phyloP scores from a whole-genome alignment of 2,888 invertebrate genomes.

The Caenorhabditis wallacei region DNA sequence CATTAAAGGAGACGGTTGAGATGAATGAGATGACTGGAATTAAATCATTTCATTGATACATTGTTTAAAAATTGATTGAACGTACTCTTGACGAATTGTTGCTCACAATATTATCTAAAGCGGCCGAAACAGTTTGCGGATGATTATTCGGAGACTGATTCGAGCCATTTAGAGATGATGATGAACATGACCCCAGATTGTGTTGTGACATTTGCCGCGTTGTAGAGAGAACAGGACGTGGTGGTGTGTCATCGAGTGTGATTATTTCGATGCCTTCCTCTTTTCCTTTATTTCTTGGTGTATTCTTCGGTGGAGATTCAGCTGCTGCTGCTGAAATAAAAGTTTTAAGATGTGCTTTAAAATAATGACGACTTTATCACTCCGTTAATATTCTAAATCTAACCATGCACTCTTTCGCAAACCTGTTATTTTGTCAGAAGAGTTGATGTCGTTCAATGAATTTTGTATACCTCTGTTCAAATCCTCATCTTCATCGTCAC shows the following conservation, averaged over 20 bases:
- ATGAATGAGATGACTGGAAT: conserved; percentile 15
- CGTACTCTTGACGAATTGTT: not conserved
- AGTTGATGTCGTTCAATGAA: conserved; percentile 35
- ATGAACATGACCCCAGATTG: not conserved
- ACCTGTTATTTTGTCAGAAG: conserved; percentile 21
- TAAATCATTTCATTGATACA: not conserved
- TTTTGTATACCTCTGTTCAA: conserved; percentile 46
- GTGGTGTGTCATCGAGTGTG: conserved; percentile 66
- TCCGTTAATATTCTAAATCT: not conserved
- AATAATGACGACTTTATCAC: not conserved
- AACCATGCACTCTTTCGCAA: conserved; percentile 19
- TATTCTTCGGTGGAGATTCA: conserved; percentile 4
- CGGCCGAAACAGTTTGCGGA: not conserved
- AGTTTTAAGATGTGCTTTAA: too few species aligned
- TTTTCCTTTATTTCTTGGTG: conserved; percentile 6
- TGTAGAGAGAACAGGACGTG: not conserved
- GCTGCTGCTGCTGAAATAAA: not conserved
- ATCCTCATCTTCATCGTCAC: conserved; percentile 59
- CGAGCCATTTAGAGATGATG: not conserved
- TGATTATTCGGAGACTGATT: not conserved
- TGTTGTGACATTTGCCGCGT: conserved; percentile 28
- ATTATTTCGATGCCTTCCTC: conserved; percentile 45
- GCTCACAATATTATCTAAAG: not conserved
- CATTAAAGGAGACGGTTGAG: conserved; percentile 9
- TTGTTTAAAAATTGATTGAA: too few species aligned